phyloP scores from a whole-genome alignment of 2,797 vertebrate genomes.

The Tauraco hartlaubi region DNA sequence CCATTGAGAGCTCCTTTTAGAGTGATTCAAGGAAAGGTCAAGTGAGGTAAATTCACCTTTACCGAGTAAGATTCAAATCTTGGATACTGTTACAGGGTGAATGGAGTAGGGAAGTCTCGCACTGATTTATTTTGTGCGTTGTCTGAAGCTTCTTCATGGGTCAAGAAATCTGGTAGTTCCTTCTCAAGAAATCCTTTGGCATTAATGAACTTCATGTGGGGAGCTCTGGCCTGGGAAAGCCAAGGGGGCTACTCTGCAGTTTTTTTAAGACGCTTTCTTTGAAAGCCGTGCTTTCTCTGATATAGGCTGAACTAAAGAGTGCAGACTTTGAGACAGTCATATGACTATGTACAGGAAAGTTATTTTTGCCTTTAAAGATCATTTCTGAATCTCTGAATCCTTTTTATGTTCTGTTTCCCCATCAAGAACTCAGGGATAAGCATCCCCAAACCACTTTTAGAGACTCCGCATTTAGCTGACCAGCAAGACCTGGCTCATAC shows the following conservation, averaged over 20 bases:
- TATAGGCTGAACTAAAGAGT: not conserved
- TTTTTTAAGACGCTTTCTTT: not conserved
- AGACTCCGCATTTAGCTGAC: not conserved
- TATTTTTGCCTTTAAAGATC: not conserved
- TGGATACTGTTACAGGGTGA: conserved; percentile 3
- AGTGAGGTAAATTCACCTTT: conserved; percentile 56
- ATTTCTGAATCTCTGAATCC: not conserved
- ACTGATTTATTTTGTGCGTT: not conserved
- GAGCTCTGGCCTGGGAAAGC: not conserved
- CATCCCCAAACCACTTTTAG: not conserved
- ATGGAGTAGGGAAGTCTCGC: not conserved
- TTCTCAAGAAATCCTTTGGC: not conserved
- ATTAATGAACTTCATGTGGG: not conserved
- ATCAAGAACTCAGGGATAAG: not conserved
- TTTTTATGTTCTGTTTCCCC: not conserved
- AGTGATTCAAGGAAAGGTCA: conserved; percentile 45
- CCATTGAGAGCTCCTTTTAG: conserved; percentile 17
- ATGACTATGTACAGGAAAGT: not conserved
- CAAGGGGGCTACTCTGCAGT: not conserved
- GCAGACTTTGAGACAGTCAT: not conserved
- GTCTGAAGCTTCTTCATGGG: not conserved
- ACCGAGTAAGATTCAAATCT: conserved; percentile 30
- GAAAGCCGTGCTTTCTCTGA: not conserved
- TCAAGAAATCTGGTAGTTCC: not conserved
- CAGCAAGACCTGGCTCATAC: not conserved